A percentile compares a stretch with the other conserved stretches of the same genome.
Evolutionary conservation across 2,888 invertebrate genomes (phyloP).

Genomic region (Eurois occulta): DNA sequence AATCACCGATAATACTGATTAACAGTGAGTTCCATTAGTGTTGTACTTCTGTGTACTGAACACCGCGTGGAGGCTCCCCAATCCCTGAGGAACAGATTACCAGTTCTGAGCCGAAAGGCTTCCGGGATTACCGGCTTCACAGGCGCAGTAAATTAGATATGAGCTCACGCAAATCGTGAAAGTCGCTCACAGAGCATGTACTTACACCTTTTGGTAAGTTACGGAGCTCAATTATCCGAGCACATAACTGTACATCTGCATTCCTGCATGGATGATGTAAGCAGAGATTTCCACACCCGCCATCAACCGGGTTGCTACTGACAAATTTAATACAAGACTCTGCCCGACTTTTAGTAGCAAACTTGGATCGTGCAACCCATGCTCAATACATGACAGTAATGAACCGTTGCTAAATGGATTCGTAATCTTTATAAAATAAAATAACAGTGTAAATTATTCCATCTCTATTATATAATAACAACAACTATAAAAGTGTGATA

Average conservation of each 20-base stretch:
- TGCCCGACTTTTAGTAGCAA: neutral
- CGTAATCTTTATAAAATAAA: neutral
- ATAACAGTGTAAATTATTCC: neutral
- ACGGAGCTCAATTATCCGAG: neutral
- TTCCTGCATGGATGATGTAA: no score
- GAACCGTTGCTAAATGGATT: neutral
- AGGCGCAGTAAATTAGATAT: slow-evolving; percentile 38
- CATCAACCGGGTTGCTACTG: neutral
- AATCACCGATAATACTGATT: neutral
- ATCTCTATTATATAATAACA: neutral
- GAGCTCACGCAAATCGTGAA: slow-evolving; percentile 30
- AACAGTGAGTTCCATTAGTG: slow-evolving; percentile 13
- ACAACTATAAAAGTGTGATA: neutral
- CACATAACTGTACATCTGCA: neutral
- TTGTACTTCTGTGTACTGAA: slow-evolving; percentile 9
- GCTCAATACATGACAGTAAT: neutral
- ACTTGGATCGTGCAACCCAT: neutral
- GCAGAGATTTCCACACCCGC: neutral
- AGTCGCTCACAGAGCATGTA: slow-evolving; percentile 2
- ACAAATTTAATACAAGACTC: neutral
- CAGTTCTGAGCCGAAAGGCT: slow-evolving; percentile 37
- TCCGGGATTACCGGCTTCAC: slow-evolving; percentile 39
- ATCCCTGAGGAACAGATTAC: slow-evolving; percentile 49
- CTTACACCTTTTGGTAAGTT: no score
- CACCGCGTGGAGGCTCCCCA: slow-evolving; percentile 13